Evolutionary conservation across 2,113 vertebrate genomes (phyloP).

Genomic region (Pterophyllum scalare): DNA sequence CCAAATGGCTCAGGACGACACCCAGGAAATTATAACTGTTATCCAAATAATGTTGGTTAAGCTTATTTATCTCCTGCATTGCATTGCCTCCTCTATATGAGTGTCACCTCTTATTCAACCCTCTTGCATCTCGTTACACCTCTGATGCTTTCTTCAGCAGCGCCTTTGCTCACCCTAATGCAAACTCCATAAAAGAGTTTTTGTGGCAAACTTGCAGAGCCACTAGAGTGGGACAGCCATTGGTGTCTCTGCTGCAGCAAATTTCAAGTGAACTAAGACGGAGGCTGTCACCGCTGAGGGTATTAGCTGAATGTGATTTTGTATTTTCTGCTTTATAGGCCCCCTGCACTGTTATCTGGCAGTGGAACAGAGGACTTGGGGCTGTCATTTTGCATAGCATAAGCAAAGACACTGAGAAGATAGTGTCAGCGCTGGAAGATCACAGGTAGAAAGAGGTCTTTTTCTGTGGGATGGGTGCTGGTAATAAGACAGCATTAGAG

Average conservation of each 20-base stretch:
- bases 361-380: slow-evolving; percentile 61
- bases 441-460: slow-evolving; percentile 68
- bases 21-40: slow-evolving; percentile 12
- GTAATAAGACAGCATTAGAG: slow-evolving; percentile 67
- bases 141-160: slow-evolving; percentile 40
- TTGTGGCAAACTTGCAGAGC: slow-evolving; percentile 41
- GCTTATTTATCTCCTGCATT: background rate
- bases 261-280: slow-evolving; percentile 63
- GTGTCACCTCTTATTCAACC: slow-evolving; percentile 18
- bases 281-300: slow-evolving; percentile 60
- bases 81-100: background rate
- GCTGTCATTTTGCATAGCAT: slow-evolving; percentile 74
- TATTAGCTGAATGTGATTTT: slow-evolving; percentile 74
- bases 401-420: slow-evolving; percentile 66
- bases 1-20: background rate
- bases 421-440: slow-evolving; percentile 70
- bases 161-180: slow-evolving; percentile 38
- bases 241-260: slow-evolving; percentile 51
- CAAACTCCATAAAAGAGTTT: slow-evolving; percentile 49
- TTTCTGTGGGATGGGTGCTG: slow-evolving; percentile 52
- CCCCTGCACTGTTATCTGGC: slow-evolving; percentile 54
- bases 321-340: slow-evolving; percentile 66
- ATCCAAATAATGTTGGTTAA: background rate
- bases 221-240: slow-evolving; percentile 39
- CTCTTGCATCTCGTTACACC: slow-evolving; percentile 3